Conservation (phyloP, 2,888 invertebrate species). For the Masnerella sp. region DNA sequence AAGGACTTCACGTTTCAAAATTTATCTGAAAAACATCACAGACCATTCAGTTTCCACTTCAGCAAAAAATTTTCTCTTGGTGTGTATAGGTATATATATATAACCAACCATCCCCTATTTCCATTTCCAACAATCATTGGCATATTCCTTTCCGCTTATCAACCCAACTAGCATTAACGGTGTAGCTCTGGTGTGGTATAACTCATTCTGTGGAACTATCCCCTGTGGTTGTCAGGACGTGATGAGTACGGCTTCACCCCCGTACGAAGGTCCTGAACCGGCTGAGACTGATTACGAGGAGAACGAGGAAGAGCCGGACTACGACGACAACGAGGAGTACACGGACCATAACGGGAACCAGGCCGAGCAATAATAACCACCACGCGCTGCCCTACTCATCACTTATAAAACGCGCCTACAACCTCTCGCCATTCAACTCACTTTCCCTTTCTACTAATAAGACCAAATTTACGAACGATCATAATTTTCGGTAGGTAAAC, state of each 20-base stretch:
- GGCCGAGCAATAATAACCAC: slow-evolving; percentile 74
- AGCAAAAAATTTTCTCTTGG: no score
- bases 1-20: no score
- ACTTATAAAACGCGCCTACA: slow-evolving; percentile 56
- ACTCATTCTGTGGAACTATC: slow-evolving; percentile 67
- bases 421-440: slow-evolving; percentile 62
- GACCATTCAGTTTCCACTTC: no score
- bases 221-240: slow-evolving; percentile 72
- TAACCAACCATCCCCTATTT: no score
- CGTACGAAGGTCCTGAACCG: slow-evolving; percentile 80
- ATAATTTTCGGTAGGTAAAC: slow-evolving; percentile 58
- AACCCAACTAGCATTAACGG: slow-evolving; percentile 31
- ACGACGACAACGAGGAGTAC: slow-evolving; percentile 79
- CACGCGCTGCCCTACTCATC: slow-evolving; percentile 69
- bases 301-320: slow-evolving; percentile 78
- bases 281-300: slow-evolving; percentile 81
- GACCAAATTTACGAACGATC: slow-evolving; percentile 58
- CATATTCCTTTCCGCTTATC: no score
- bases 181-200: slow-evolving; percentile 42
- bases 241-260: slow-evolving; percentile 78
- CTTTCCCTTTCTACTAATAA: slow-evolving; percentile 63
- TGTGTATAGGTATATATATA: no score
- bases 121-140: no score
- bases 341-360: slow-evolving; percentile 78
- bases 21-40: no score